A percentile compares a stretch with the other conserved stretches of the same genome.
phyloP scores from a whole-genome alignment of 2,797 vertebrate species.

The Diglossa cyanea region DNA sequence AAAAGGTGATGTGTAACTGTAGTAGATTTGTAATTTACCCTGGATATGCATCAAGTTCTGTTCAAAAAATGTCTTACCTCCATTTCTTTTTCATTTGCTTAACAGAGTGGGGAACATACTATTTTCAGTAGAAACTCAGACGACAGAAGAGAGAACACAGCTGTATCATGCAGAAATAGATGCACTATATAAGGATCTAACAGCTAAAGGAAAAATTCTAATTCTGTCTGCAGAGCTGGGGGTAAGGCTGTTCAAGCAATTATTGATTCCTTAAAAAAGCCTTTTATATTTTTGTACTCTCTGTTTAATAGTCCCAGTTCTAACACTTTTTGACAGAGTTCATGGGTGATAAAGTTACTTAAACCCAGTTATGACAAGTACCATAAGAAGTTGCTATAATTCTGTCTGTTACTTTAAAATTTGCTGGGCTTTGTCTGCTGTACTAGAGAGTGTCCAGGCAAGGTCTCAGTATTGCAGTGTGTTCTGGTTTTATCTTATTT shows the following conservation, averaged over 20 bases:
- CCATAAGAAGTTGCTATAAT: neutral
- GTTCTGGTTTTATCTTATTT: neutral
- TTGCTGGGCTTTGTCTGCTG: neutral
- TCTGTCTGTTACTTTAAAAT: neutral
- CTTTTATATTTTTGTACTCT: neutral
- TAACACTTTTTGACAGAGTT: neutral
- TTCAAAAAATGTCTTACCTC: neutral
- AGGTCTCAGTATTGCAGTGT: neutral
- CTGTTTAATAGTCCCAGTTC: neutral
- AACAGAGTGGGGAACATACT: conserved; percentile 92
- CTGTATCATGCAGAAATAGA: conserved; percentile 96
- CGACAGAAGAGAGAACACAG: conserved; percentile 93
- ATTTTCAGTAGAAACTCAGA: conserved; percentile 97
- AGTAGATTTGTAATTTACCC: neutral
- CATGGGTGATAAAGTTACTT: neutral
- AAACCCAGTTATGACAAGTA: neutral
- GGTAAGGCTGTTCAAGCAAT: conserved; percentile 72
- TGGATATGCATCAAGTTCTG: neutral
- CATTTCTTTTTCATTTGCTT: neutral
- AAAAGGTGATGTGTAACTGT: neutral
- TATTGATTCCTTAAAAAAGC: neutral
- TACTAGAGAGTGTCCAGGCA: neutral
- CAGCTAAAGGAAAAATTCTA: conserved; percentile 90
- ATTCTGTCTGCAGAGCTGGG: conserved; percentile 91
- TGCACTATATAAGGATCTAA: conserved; percentile 94